Conservation (phyloP, 1,140 invertebrate genomes). For the Drosophila nebulosa region DNA sequence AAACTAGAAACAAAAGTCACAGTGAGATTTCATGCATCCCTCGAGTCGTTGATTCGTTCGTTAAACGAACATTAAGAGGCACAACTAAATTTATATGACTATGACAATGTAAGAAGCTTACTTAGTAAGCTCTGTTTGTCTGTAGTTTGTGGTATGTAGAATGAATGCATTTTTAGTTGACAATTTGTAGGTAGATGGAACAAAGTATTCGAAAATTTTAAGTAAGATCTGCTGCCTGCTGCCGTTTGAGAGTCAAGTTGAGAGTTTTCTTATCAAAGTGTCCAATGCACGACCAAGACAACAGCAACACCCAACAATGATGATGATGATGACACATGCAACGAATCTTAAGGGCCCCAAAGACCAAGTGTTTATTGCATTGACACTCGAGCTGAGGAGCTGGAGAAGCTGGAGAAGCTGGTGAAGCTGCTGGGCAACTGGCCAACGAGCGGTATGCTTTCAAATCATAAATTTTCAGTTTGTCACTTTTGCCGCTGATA, state of each 20-base stretch:
- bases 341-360: constrained; percentile 30
- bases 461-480: constrained; percentile 76
- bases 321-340: constrained; percentile 63
- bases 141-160: constrained; percentile 5
- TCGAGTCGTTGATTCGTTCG: constrained; percentile 27
- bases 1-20: neutral
- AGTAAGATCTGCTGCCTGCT: neutral
- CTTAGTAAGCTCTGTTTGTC: neutral
- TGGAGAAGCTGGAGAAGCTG: neutral
- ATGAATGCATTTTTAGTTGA: constrained; percentile 57
- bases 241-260: constrained; percentile 12
- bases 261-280: constrained; percentile 67
- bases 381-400: constrained; percentile 61
- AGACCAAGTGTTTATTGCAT: constrained; percentile 72
- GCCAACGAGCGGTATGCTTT: constrained; percentile 57
- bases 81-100: constrained; percentile 66
- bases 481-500: constrained; percentile 70
- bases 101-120: constrained; percentile 60
- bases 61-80: constrained; percentile 41
- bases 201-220: constrained; percentile 3
- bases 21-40: constrained; percentile 23
- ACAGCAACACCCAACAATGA: constrained; percentile 17
- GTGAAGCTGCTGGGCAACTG: no score
- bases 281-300: constrained; percentile 55
- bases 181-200: constrained; percentile 59